Percentiles rank a stretch among this genome's conserved stretches.
Conservation (phyloP, 2,113 vertebrate species). For the Epinephelus cyanopodus region DNA sequence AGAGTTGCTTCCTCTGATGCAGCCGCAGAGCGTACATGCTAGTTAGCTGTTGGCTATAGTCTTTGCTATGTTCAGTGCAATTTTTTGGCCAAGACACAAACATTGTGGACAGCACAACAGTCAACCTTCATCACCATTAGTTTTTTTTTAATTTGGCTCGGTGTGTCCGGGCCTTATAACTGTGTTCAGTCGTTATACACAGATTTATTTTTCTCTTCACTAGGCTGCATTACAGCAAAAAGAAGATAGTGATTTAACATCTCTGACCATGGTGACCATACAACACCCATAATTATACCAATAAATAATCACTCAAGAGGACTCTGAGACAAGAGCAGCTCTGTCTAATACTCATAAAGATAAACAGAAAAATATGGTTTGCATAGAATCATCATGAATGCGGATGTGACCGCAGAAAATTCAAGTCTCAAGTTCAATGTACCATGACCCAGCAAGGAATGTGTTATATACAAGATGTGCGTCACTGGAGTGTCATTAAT, state of each 20-base stretch:
- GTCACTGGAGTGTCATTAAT: not conserved
- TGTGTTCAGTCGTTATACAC: not conserved
- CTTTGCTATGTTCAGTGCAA: too few relatives aligned
- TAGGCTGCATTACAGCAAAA: not conserved
- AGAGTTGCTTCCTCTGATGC: too few relatives aligned
- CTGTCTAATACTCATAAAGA: not conserved
- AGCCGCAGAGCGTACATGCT: too few relatives aligned
- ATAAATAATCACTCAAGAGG: not conserved
- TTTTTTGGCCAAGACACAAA: too few relatives aligned
- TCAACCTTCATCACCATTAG: too few relatives aligned
- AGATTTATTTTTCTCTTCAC: not conserved
- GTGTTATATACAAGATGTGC: not conserved
- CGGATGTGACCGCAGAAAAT: slow-evolving; percentile 4
- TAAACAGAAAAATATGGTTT: not conserved
- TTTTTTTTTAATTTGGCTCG: too few relatives aligned
- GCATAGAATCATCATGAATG: slow-evolving; percentile 27
- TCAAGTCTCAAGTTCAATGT: not conserved
- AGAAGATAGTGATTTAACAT: not conserved
- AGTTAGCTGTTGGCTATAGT: too few relatives aligned
- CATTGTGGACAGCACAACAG: too few relatives aligned
- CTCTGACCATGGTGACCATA: not conserved
- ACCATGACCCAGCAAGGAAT: not conserved
- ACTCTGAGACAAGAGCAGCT: not conserved
- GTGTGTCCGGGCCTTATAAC: not conserved
- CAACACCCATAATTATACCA: not conserved